phyloP scores from a whole-genome alignment of 1,140 invertebrate species.

The Lineus longissimus region DNA sequence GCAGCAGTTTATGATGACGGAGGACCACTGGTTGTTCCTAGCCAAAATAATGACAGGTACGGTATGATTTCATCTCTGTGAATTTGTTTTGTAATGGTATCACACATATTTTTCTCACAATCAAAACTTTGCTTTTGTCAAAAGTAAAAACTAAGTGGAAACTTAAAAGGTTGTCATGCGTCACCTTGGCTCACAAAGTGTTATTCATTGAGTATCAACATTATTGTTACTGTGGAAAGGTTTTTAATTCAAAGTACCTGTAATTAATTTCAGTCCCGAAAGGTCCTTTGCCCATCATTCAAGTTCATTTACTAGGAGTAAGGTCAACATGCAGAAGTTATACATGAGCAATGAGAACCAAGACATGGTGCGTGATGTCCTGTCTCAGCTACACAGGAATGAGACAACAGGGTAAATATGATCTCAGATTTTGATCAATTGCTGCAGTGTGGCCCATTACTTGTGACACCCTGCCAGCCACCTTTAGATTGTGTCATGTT shows the following conservation, averaged over 20 bases:
- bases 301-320: not conserved
- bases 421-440: not conserved
- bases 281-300: constrained; percentile 12
- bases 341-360: constrained; percentile 45
- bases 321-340: constrained; percentile 40
- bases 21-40: constrained; percentile 18
- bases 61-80: constrained; percentile 9
- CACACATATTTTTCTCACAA: no score
- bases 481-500: no score
- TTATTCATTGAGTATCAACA: no score
- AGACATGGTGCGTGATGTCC: constrained; percentile 40
- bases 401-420: constrained; percentile 9
- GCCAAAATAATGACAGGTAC: constrained; percentile 17
- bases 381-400: constrained; percentile 32
- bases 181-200: no score
- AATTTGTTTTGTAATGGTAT: no score
- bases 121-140: not conserved
- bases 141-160: not conserved
- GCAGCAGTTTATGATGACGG: constrained; percentile 20
- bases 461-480: not conserved
- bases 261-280: not conserved
- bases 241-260: no score
- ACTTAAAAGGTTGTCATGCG: no score
- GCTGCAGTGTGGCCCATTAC: not conserved
- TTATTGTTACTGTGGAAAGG: no score